These are phyloP conservation scores for Siniperca chuatsi DNA, from an alignment of 2,113 vertebrate genomes.

Conservation along the genomic window DNA sequence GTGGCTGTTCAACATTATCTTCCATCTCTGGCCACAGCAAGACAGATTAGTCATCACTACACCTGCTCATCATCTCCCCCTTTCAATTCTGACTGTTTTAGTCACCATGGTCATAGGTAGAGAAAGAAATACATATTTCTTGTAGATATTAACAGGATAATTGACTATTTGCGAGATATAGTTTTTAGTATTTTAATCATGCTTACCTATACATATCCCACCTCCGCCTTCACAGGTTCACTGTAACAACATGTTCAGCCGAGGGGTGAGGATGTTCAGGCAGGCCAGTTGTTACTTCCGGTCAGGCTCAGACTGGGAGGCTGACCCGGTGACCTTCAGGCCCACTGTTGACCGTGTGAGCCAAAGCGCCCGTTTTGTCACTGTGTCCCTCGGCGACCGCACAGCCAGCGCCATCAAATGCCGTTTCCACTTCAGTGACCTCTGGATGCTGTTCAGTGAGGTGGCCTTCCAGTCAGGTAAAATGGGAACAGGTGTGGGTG, in stretches of 20 bases:
- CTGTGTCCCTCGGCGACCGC: constrained; percentile 90
- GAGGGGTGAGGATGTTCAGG: constrained; percentile 93
- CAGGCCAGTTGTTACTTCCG: constrained; percentile 94
- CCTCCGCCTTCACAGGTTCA: constrained; percentile 87
- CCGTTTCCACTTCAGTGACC: constrained; percentile 92
- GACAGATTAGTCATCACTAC: constrained; percentile 26
- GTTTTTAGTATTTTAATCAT: background rate
- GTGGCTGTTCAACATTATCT: background rate
- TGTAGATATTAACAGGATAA: background rate
- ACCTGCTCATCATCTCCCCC: background rate
- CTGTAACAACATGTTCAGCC: constrained; percentile 96
- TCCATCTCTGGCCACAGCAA: background rate
- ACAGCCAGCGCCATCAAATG: constrained; percentile 95
- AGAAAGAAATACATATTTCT: background rate
- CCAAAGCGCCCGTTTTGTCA: constrained; percentile 93
- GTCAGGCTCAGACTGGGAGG: constrained; percentile 91
- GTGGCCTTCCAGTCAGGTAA: constrained; percentile 98
- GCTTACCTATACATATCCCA: background rate
- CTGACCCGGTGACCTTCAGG: constrained; percentile 85
- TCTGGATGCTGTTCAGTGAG: constrained; percentile 98
- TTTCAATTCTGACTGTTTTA: background rate
- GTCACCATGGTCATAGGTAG: background rate
- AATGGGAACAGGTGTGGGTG: background rate
- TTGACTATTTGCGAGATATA: background rate
- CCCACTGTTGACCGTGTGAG: constrained; percentile 88